These are phyloP conservation scores for Campoplex nolae DNA, from an alignment of 2,888 invertebrate species.

Conservation along the genomic window DNA sequence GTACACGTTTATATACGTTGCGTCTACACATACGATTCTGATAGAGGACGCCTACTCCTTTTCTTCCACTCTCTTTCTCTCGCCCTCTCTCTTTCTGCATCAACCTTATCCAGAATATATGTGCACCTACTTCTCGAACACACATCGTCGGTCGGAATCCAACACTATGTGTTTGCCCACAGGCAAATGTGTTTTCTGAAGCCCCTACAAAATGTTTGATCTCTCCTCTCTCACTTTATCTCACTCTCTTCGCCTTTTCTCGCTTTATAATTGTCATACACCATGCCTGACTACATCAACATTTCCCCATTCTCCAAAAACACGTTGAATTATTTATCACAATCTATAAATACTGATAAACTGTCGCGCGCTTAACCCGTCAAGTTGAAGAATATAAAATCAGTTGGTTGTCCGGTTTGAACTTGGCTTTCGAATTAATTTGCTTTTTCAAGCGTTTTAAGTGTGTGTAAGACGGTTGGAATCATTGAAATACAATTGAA, in stretches of 20 bases:
- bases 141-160: conserved; percentile 26
- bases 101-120: conserved; percentile 43
- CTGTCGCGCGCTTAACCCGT: background rate
- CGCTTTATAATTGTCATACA: conserved; percentile 1
- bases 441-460: no score
- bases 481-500: background rate
- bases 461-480: background rate
- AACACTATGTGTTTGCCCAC: conserved; percentile 78
- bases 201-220: conserved; percentile 82
- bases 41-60: conserved; percentile 47
- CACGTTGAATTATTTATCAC: conserved; percentile 39
- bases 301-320: conserved; percentile 20
- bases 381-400: background rate
- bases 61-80: conserved; percentile 35
- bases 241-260: conserved; percentile 30
- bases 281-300: conserved; percentile 23
- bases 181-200: conserved; percentile 84
- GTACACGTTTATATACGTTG: background rate
- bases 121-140: conserved; percentile 51
- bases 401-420: background rate
- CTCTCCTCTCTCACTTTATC: conserved; percentile 64
- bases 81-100: conserved; percentile 38
- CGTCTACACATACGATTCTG: conserved; percentile 7
- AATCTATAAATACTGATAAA: background rate
- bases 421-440: background rate